Conservation (phyloP, 2,797 vertebrate species). For the Glossophaga mutica region DNA sequence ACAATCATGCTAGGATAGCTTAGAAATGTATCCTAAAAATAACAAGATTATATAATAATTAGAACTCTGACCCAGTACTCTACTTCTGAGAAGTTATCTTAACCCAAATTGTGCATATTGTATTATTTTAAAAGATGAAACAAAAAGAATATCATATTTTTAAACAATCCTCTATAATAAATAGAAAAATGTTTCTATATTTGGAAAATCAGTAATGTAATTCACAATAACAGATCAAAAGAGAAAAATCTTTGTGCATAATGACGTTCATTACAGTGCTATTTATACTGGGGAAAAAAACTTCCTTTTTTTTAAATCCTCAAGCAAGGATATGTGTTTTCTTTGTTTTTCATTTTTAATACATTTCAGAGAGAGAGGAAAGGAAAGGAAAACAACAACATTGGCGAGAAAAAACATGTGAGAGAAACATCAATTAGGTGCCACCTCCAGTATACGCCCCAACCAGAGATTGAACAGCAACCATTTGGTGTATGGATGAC, state of each 20-base stretch:
- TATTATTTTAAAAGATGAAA: background rate
- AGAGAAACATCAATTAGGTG: background rate
- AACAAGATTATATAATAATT: conserved; percentile 36
- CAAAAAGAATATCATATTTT: background rate
- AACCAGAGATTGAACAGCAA: background rate
- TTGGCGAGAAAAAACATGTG: too few species aligned
- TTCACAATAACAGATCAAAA: background rate
- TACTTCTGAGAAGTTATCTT: conserved; percentile 27
- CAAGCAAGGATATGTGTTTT: background rate
- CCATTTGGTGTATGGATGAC: background rate
- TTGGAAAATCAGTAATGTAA: background rate
- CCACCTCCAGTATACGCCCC: background rate
- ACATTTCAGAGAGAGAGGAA: background rate
- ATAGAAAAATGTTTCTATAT: background rate
- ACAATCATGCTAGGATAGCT: background rate
- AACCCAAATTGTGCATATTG: background rate
- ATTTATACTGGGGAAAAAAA: background rate
- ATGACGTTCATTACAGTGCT: background rate
- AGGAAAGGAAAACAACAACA: background rate
- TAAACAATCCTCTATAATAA: background rate
- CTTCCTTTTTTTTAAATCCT: background rate
- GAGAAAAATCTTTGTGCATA: background rate
- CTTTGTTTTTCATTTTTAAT: background rate
- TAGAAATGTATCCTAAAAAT: conserved; percentile 32
- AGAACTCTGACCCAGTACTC: background rate